These are phyloP conservation scores for Micoletzkya japonica DNA, from an alignment of 2,888 invertebrate genomes.

Conservation along the genomic window DNA sequence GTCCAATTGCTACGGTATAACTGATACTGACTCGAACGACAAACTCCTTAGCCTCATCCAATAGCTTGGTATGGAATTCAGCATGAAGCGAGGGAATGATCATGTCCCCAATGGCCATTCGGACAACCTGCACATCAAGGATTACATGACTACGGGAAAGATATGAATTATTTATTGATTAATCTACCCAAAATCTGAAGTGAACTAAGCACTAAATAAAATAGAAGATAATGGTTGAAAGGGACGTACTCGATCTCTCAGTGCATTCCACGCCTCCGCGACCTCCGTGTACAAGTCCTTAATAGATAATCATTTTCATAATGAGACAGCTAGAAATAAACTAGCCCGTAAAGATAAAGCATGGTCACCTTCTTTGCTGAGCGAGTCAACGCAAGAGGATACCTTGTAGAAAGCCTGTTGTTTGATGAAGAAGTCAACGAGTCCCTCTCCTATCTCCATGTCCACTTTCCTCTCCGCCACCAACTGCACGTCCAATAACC, in stretches of 20 bases:
- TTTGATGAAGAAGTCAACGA: slow-evolving; percentile 32
- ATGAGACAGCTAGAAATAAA: neutral
- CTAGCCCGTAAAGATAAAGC: neutral
- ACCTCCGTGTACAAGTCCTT: slow-evolving; percentile 49
- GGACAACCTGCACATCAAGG: slow-evolving; percentile 60
- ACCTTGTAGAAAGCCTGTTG: slow-evolving; percentile 36
- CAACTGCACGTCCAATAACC: neutral
- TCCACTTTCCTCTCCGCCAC: slow-evolving; percentile 31
- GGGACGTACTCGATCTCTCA: slow-evolving; percentile 77
- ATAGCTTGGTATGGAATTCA: slow-evolving; percentile 79
- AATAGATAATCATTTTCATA: neutral
- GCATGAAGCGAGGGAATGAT: slow-evolving; percentile 85
- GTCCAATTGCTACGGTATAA: neutral
- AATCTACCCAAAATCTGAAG: too few relatives aligned
- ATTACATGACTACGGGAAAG: neutral
- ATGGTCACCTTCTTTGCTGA: neutral
- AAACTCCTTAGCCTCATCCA: slow-evolving; percentile 79
- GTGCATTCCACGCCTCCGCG: slow-evolving; percentile 82
- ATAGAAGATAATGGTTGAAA: neutral
- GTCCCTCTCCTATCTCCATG: slow-evolving; percentile 24
- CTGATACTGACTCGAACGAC: slow-evolving; percentile 64
- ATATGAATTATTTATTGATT: too few relatives aligned
- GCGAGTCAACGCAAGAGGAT: neutral
- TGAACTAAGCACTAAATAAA: neutral
- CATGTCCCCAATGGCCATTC: slow-evolving; percentile 82